Percentiles rank a stretch among this genome's conserved stretches.
Evolutionary conservation across 64 coral and sea anemone genomes (phyloP).

Genomic region (Actinia tenebrosa): DNA sequence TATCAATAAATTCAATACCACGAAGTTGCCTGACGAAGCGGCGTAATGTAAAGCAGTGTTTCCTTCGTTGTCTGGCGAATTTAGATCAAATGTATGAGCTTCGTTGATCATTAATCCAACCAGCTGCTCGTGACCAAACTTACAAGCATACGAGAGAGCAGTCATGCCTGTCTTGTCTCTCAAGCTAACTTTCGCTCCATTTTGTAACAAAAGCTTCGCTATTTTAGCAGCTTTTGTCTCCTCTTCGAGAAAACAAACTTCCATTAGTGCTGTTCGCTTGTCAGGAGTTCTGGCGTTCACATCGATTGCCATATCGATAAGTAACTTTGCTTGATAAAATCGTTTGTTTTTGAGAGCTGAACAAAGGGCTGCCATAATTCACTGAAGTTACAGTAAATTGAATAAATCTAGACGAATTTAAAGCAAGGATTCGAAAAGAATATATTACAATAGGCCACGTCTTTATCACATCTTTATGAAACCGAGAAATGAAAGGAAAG

Average conservation of each 20-base stretch:
- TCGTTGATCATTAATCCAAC: conserved; percentile 67
- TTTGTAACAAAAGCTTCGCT: conserved; percentile 30
- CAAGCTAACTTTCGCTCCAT: conserved; percentile 55
- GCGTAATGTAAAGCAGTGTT: conserved; percentile 66
- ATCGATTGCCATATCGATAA: conserved; percentile 58
- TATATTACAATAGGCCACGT: background rate
- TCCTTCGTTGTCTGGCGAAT: conserved; percentile 49
- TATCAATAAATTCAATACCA: conserved; percentile 62
- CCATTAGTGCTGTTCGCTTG: conserved; percentile 57
- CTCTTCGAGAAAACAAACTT: conserved; percentile 74
- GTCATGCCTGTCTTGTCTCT: conserved; percentile 48
- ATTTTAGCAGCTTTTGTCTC: conserved; percentile 60
- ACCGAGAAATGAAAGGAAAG: background rate
- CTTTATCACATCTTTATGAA: background rate
- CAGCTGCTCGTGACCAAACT: conserved; percentile 56
- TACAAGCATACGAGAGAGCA: conserved; percentile 57
- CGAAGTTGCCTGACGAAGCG: conserved; percentile 65
- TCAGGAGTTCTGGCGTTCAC: conserved; percentile 46
- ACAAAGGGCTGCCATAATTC: conserved; percentile 47
- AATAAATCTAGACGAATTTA: background rate
- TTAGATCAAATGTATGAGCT: conserved; percentile 52
- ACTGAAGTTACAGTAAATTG: background rate
- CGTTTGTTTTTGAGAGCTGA: conserved; percentile 49
- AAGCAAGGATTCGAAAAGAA: background rate
- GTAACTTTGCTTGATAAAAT: conserved; percentile 63